Evolutionary conservation across 2,113 vertebrate genomes (phyloP), one percentile per base, ranked within the genome.

Genomic region (Pygathrix nemaeus): DNA sequence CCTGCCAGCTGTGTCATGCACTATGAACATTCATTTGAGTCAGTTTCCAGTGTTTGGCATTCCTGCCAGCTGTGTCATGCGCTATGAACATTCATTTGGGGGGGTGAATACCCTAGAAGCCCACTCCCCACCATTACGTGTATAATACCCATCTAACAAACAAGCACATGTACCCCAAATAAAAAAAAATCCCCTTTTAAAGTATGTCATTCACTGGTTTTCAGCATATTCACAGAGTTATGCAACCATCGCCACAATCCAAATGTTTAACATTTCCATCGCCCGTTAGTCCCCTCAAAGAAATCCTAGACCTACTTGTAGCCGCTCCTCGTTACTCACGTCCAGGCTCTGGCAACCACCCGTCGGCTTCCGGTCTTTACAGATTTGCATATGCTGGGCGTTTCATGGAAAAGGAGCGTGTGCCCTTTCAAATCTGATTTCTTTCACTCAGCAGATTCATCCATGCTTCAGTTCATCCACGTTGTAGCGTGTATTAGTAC

Each of bases 281-380:
- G 27, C 48, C 52, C 35, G 27, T 64, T 64, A 64, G 30, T 27
- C 27, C 27, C 61, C 12, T 32, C 8, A 32, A 40, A 75, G 70
- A 78, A 48, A 12, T 55, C 17, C 38, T 4, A 12, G 20, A 18
- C 13, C 38, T 50, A 8, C 48, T n/a, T 52, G 35, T 3, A 59
- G 30, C 50, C 72, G 30, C n/a, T 66, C 25, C 25, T 59, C 72
- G 23, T 5, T 11, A 16, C 13, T 25, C 48, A 9, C 8, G 17
- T 55, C 6, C 25, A 32, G 48, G 38, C 21, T 85, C 78, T 50
- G 32, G 38, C 9, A 32, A 30, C 68, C 18, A 48, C 17, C 6
- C 9, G 0, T 35, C n/a, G 2, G 5, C 68, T 45, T 57, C n/a
- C 5, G 6, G 21, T 30, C 38, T 21, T 50, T 52, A 12, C 8